Evolutionary conservation across 2,888 invertebrate genomes (phyloP).

Genomic region (Gibbula magus): DNA sequence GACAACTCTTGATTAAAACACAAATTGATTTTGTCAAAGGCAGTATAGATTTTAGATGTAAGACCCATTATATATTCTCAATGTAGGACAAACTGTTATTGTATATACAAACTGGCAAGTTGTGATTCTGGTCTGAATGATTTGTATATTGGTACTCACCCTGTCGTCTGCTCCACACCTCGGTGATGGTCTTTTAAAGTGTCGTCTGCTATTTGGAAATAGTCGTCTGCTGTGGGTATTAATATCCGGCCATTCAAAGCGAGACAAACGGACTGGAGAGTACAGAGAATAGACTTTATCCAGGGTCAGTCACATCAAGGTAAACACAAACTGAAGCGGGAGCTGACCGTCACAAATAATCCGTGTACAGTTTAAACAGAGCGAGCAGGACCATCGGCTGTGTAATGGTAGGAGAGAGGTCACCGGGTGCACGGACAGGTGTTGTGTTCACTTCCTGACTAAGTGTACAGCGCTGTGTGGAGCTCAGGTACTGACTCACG

Average conservation of each 20-base stretch:
- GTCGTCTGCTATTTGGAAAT: neutral
- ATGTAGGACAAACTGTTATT: too few relatives aligned
- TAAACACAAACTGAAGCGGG: neutral
- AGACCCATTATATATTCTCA: too few relatives aligned
- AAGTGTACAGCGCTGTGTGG: neutral
- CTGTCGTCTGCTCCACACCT: too few relatives aligned
- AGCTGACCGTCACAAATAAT: neutral
- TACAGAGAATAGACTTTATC: too few relatives aligned
- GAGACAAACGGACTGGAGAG: too few relatives aligned
- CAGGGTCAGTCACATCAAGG: neutral
- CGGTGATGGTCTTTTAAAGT: neutral
- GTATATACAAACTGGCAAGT: too few relatives aligned
- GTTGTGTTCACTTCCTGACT: neutral
- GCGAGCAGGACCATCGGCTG: neutral
- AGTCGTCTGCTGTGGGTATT: neutral
- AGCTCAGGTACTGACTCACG: too few relatives aligned
- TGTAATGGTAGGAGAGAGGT: neutral
- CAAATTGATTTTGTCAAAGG: too few relatives aligned
- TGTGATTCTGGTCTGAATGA: too few relatives aligned
- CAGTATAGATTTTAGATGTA: too few relatives aligned
- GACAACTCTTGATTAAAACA: too few relatives aligned
- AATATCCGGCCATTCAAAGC: neutral
- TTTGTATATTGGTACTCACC: too few relatives aligned
- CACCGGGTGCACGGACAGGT: neutral
- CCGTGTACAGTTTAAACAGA: neutral